Evolutionary conservation across 2,888 invertebrate genomes (phyloP).

Genomic region (Erebia palarica): DNA sequence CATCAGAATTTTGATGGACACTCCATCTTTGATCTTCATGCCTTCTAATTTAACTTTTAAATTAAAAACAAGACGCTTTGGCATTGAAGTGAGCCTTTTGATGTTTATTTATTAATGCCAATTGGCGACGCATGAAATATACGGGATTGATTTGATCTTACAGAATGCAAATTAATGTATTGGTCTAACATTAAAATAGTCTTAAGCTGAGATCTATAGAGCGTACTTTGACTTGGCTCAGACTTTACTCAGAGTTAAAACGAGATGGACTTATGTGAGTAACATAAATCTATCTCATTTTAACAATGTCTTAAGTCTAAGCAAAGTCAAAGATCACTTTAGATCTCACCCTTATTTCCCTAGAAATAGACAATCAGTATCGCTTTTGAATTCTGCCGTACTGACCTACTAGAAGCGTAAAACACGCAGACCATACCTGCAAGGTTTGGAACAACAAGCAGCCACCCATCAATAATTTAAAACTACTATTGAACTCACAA

Average conservation of each 20-base stretch:
- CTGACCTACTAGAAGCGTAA: neutral
- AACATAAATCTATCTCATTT: too few relatives aligned
- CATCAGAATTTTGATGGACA: neutral
- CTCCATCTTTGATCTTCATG: constrained; percentile 2
- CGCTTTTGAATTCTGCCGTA: neutral
- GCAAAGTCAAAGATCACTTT: too few relatives aligned
- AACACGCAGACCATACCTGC: constrained; percentile 3
- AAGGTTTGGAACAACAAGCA: neutral
- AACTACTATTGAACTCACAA: neutral
- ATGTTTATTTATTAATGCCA: neutral
- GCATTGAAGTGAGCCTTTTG: neutral
- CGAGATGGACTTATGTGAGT: too few relatives aligned
- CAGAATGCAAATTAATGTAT: neutral
- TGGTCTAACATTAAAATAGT: neutral
- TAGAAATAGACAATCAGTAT: neutral
- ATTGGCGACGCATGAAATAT: neutral
- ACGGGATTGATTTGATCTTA: neutral
- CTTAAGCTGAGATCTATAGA: too few relatives aligned
- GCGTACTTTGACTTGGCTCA: too few relatives aligned
- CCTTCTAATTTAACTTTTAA: neutral
- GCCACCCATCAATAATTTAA: neutral
- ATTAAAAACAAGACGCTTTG: neutral
- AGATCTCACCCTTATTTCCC: too few relatives aligned
- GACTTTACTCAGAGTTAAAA: too few relatives aligned
- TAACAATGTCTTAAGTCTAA: too few relatives aligned